phyloP scores from a whole-genome alignment of 2,113 vertebrate species.

The Conger conger region DNA sequence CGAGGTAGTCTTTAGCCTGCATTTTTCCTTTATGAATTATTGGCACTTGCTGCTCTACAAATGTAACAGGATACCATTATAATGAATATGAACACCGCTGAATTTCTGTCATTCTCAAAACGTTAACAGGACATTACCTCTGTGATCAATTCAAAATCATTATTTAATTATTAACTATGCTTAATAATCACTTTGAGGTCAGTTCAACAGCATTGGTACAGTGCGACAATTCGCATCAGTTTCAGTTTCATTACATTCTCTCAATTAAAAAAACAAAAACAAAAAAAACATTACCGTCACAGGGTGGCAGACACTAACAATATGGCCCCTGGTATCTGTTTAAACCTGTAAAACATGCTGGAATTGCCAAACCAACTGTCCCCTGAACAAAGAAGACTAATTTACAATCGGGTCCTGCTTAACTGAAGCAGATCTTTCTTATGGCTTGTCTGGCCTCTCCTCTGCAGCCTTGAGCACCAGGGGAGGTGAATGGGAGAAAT shows the following conservation, averaged over 20 bases:
- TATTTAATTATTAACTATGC: background rate
- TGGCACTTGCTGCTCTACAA: too few relatives aligned
- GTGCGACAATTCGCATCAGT: background rate
- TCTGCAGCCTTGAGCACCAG: too few relatives aligned
- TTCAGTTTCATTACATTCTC: background rate
- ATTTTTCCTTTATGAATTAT: background rate
- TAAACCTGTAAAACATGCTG: conserved; percentile 1
- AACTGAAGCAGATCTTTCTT: background rate
- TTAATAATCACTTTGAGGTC: background rate
- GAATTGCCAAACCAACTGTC: background rate
- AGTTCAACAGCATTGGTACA: background rate
- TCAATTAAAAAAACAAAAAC: background rate
- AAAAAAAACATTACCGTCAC: background rate
- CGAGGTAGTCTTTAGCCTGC: background rate
- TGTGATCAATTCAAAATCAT: background rate
- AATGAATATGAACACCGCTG: background rate
- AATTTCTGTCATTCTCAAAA: background rate
- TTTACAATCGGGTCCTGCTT: background rate
- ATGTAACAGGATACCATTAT: too few relatives aligned
- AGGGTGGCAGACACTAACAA: background rate
- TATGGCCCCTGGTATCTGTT: background rate
- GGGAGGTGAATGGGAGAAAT: background rate
- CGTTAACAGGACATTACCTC: background rate
- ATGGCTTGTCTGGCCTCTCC: background rate
- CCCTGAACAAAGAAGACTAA: background rate